Evolutionary conservation across 2,797 vertebrate genomes (phyloP).

Genomic region (Octomys mimax): DNA sequence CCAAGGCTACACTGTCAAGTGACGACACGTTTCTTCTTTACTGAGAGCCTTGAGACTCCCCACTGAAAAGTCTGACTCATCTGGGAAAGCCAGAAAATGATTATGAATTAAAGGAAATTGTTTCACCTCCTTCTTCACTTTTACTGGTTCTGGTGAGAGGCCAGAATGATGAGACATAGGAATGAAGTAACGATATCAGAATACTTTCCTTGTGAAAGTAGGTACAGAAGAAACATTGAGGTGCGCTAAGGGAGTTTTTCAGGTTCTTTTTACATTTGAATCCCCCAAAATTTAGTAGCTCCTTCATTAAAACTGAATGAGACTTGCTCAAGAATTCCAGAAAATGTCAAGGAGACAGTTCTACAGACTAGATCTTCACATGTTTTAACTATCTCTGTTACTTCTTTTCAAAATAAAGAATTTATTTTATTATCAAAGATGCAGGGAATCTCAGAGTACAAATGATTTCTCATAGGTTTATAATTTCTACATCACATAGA

Average conservation of each 20-base stretch:
- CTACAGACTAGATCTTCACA: not conserved
- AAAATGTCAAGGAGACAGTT: not conserved
- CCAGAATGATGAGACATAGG: not conserved
- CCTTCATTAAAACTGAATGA: not conserved
- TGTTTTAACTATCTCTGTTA: not conserved
- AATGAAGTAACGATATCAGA: not conserved
- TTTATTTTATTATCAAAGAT: not conserved
- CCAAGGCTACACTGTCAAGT: not conserved
- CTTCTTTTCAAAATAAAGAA: not conserved
- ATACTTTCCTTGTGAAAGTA: not conserved
- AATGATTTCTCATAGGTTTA: not conserved
- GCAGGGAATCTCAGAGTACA: not conserved
- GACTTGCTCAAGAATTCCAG: not conserved
- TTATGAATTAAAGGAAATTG: not conserved
- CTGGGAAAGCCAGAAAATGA: not conserved
- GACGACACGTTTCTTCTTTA: not conserved
- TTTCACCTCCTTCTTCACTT: slow-evolving; percentile 1
- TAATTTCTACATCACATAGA: not conserved
- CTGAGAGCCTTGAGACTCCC: not conserved
- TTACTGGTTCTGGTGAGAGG: not conserved
- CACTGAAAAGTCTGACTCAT: slow-evolving; percentile 1
- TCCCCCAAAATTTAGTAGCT: not conserved
- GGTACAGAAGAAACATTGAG: not conserved
- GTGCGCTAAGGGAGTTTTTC: not conserved
- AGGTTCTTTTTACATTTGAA: not conserved